Base-by-base conservation (phyloP, 2,113 vertebrate genomes). In the Butastur rufipennis region DNA sequence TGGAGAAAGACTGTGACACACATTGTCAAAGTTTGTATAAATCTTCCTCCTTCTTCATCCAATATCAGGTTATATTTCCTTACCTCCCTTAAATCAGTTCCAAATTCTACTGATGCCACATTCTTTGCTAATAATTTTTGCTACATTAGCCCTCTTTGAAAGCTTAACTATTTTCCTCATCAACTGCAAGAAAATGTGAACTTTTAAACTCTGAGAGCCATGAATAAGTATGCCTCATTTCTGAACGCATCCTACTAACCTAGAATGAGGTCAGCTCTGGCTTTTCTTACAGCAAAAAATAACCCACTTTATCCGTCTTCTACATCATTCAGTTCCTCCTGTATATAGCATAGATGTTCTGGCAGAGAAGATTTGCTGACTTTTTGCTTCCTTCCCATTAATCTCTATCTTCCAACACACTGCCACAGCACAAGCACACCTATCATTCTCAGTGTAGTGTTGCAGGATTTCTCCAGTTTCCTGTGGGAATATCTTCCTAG, bases 311-410 rank as follows among this genome's bases (percentile, higher is more conserved):
- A 93, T 90, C 22, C 62, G 7, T 68, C 59, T 83, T 90, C 38
- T 40, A 86, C 32, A 70, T 70, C 75, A 62, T 77, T 94, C n/a
- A 81, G 75, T 90, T 94, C 88, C 38, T 94, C 38, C 92, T 94
- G 55, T 58, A 93, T 27, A 53, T 48, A 90, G 21, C 34, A 56
- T 66, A 81, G 81, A 62, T 90, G 34, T 73, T 65, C 53, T 88
- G 40, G 23, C 48, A 72, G 40, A 82, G 47, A 87, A 40, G 71
- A 61, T 90, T 70, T 95, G 79, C 43, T 92, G 80, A 80, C 38
- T 40, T 90, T 81, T 93, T 93, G 27, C 63, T 95, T 97, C 79
- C 88, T 90, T 90, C n/a, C 79, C 67, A 66, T 93, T 70, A 75
- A 90, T 73, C 53, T 93, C 66, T 36, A 45, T 43, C 31, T 90